These are phyloP conservation scores for Eudorcas thomsonii DNA, from an alignment of 2,113 vertebrate genomes.

Conservation along the genomic window DNA sequence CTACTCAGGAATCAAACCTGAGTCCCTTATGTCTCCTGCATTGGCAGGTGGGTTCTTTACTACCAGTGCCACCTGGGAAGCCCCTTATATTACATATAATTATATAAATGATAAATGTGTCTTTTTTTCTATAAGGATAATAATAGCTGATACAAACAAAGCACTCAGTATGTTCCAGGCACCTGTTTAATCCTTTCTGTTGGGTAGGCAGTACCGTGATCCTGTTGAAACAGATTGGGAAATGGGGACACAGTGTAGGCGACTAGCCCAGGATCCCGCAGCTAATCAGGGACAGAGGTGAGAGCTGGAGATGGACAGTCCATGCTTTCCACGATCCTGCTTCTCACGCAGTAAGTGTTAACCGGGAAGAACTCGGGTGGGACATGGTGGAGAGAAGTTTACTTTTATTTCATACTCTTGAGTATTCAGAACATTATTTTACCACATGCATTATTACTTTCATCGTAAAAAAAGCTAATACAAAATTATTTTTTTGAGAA, in stretches of 20 bases:
- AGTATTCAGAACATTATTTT: background rate
- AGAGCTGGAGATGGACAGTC: background rate
- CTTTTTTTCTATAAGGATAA: background rate
- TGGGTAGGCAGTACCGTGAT: background rate
- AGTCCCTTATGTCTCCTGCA: background rate
- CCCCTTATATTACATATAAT: background rate
- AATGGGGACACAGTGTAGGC: background rate
- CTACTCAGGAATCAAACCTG: background rate
- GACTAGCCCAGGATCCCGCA: background rate
- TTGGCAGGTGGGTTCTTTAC: background rate
- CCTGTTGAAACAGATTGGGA: background rate
- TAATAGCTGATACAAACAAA: background rate
- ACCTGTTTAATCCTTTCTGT: background rate
- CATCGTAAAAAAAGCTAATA: background rate
- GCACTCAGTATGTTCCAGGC: background rate
- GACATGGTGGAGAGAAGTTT: background rate
- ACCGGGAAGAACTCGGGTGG: fast-evolving
- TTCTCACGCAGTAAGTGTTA: background rate
- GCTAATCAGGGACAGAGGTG: background rate
- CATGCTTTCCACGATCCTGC: fast-evolving
- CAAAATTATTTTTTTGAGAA: background rate
- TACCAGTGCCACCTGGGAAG: background rate
- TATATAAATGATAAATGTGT: background rate
- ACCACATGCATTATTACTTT: background rate
- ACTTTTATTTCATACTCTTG: background rate